A percentile compares a stretch with the other conserved stretches of the same genome.
phyloP scores from a whole-genome alignment of 2,113 vertebrate species.

The Halichoerus grypus region DNA sequence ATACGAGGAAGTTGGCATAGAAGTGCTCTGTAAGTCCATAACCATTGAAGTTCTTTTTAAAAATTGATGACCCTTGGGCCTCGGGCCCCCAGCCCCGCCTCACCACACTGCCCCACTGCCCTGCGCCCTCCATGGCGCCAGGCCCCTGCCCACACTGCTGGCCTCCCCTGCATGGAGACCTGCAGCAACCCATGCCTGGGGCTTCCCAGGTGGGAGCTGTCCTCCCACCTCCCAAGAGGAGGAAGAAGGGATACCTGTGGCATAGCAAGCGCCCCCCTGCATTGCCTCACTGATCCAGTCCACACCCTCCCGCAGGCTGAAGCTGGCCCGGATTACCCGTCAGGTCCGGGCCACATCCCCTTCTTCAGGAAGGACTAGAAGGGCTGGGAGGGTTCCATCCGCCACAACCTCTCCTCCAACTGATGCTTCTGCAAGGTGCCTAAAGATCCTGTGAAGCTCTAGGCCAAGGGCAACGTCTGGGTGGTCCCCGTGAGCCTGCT shows the following conservation, averaged over 20 bases:
- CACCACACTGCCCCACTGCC: slow-evolving; percentile 65
- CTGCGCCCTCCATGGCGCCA: slow-evolving; percentile 81
- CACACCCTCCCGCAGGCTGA: slow-evolving; percentile 91
- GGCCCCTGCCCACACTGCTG: background rate
- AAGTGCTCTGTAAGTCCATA: background rate
- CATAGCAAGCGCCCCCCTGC: slow-evolving; percentile 94
- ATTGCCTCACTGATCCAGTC: slow-evolving; percentile 95
- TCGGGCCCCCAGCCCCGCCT: slow-evolving; percentile 68
- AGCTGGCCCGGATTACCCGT: slow-evolving; percentile 93
- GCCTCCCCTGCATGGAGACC: slow-evolving; percentile 63
- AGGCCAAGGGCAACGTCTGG: slow-evolving; percentile 96
- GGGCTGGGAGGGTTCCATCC: slow-evolving; percentile 94
- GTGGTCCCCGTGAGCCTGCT: slow-evolving; percentile 91
- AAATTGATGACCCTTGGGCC: background rate
- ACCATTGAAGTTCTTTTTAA: background rate
- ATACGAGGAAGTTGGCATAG: background rate
- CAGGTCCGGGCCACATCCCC: slow-evolving; percentile 91
- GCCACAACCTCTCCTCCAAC: slow-evolving; percentile 95
- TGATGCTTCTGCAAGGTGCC: slow-evolving; percentile 93
- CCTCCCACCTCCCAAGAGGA: slow-evolving; percentile 64
- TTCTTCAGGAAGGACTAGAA: slow-evolving; percentile 94
- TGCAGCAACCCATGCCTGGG: slow-evolving; percentile 4
- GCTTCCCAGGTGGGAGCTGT: background rate
- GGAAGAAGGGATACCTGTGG: slow-evolving; percentile 92
- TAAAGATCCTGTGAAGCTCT: slow-evolving; percentile 93